Base-by-base conservation (phyloP, 2,888 invertebrate genomes). In the Drosophila mettleri region DNA sequence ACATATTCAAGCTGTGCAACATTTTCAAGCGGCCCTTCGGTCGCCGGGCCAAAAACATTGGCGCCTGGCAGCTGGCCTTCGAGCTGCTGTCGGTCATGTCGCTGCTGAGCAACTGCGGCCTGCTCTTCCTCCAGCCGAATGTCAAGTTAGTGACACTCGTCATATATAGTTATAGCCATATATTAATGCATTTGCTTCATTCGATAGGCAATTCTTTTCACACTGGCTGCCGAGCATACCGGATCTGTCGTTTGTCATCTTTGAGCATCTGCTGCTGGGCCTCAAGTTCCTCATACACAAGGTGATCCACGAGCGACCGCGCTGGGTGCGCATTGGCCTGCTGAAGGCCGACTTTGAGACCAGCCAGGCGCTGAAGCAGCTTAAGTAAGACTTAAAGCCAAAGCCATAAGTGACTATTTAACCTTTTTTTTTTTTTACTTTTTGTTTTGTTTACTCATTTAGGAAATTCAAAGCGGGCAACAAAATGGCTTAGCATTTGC, bases 21-120 rank as follows among this genome's bases (percentile, higher is more conserved):
- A 94, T 95, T 49, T 95, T 94, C 85, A 95, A 95, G 87, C 92
- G 96, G 36, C 96, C 96, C 0, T 94, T 95, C 89, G 93, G 94
- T 1, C 93, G 94, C 66, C 93, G 94, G 57, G 94, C 95, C 16
- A 95, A 95, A 86, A 94, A 95, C 86, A 95, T 95, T 72, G 95
- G 96, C n/a, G 96, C 95, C 27, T 96, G 96, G 96, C 95, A 95
- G 93, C 94, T 95, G 78, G 92, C 92, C 51, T 90, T 92, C 52
- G 92, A 92, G 74, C 68, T 92, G 39, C 78, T 92, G 18, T 93
- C 95, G 33, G 93, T 96, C 65, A 95, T 96, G 78, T 94, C 95
- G 1, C 94, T 96, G 71, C 93, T 96, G 85, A 96, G 96, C 58
- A 96, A 96, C 92, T 95, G 95, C 89, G 95, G 95, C 1, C 92